Evolutionary conservation across 2,888 invertebrate genomes (phyloP).

Genomic region (Dromius quadrimaculatus): DNA sequence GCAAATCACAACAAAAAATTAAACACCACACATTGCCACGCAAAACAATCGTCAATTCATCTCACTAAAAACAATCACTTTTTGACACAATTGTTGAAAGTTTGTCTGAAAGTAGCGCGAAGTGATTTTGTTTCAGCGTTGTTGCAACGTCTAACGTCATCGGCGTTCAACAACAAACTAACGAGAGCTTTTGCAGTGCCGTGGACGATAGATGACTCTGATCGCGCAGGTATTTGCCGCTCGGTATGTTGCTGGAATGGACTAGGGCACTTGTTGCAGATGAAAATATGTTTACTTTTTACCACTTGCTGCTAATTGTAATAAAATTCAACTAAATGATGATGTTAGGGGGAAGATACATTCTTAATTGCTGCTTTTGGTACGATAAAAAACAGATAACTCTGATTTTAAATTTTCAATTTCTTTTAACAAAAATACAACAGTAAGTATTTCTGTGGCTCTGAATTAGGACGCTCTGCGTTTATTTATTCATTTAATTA

Average conservation of each 20-base stretch:
- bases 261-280: slow-evolving; percentile 45
- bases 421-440: no score
- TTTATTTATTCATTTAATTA: no score
- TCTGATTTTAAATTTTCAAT: no score
- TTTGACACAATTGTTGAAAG: slow-evolving; percentile 19
- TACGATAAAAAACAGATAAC: no score
- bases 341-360: no score
- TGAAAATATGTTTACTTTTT: slow-evolving; percentile 51
- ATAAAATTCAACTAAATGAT: slow-evolving; percentile 34
- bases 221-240: slow-evolving; percentile 42
- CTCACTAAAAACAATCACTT: slow-evolving; percentile 10
- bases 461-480: no score
- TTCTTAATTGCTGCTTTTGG: no score
- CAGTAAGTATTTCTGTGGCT: no score
- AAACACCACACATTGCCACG: slow-evolving; percentile 41
- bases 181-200: slow-evolving; percentile 17
- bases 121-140: slow-evolving; percentile 13
- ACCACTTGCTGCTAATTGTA: slow-evolving; percentile 36
- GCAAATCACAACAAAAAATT: slow-evolving; percentile 25
- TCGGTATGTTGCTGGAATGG: slow-evolving; percentile 24
- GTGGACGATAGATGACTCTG: slow-evolving; percentile 36
- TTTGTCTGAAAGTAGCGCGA: slow-evolving; percentile 27
- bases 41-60: slow-evolving; percentile 30
- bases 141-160: slow-evolving; percentile 8
- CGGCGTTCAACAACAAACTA: slow-evolving; percentile 35